Evolutionary conservation across 1,140 invertebrate genomes (phyloP).

Genomic region (Drosophila pseudoananassae): DNA sequence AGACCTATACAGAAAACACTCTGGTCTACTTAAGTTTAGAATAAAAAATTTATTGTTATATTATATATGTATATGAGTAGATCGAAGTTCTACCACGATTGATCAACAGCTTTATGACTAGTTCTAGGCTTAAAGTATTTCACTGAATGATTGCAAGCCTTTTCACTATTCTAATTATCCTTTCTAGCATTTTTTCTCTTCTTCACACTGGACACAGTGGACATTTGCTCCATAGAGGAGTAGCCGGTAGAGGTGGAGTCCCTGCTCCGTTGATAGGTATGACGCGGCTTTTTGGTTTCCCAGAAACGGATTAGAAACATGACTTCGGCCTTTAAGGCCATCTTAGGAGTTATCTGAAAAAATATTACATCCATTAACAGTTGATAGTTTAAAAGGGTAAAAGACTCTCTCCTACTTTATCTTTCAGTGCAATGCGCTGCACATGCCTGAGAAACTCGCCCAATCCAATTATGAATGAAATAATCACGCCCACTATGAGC

Average conservation of each 20-base stretch:
- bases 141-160: constrained; percentile 57
- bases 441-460: constrained; percentile 94
- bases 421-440: constrained; percentile 89
- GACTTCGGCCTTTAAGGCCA: constrained; percentile 87
- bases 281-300: constrained; percentile 87
- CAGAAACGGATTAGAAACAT: constrained; percentile 88
- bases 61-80: too few species aligned
- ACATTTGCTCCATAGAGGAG: constrained; percentile 54
- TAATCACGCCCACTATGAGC: constrained; percentile 88
- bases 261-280: constrained; percentile 73
- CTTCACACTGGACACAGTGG: constrained; percentile 50
- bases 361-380: background rate
- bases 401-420: constrained; percentile 84
- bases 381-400: background rate
- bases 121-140: constrained; percentile 30
- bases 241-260: constrained; percentile 74
- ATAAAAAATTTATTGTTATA: too few species aligned
- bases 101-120: background rate
- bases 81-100: background rate
- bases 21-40: too few species aligned
- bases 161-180: constrained; percentile 13
- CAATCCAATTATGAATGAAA: constrained; percentile 88
- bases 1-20: too few species aligned
- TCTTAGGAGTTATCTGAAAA: constrained; percentile 86
- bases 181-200: constrained; percentile 62